These are phyloP conservation scores for Paragorgia papillata DNA, from an alignment of 92 coral and sea anemone species.

Conservation along the genomic window DNA sequence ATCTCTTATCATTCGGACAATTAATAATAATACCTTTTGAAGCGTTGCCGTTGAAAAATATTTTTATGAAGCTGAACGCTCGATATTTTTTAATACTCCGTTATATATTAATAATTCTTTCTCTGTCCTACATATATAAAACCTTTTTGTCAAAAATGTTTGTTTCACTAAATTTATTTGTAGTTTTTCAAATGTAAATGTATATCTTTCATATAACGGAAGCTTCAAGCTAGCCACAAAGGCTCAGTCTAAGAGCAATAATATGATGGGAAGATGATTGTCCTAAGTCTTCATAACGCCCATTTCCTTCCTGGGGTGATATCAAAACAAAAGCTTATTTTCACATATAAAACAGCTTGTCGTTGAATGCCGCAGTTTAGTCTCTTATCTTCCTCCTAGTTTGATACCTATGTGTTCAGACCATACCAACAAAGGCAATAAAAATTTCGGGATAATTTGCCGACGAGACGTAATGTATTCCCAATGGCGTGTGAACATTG, in stretches of 20 bases:
- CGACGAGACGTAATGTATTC: slow-evolving; percentile 33
- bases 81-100: too few relatives aligned
- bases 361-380: slow-evolving; percentile 9
- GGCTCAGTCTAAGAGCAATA: slow-evolving; percentile 12
- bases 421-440: slow-evolving; percentile 33
- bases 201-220: neutral
- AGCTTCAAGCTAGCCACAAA: neutral
- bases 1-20: too few relatives aligned
- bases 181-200: neutral
- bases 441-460: slow-evolving; percentile 23
- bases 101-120: too few relatives aligned
- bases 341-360: slow-evolving; percentile 42
- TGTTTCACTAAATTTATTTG: neutral
- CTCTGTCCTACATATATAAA: too few relatives aligned
- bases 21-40: too few relatives aligned
- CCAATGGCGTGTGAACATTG: slow-evolving; percentile 15
- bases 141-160: too few relatives aligned
- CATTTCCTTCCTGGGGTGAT: slow-evolving; percentile 35
- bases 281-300: slow-evolving; percentile 29
- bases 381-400: slow-evolving; percentile 29
- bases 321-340: slow-evolving; percentile 35
- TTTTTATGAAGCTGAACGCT: too few relatives aligned
- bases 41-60: too few relatives aligned
- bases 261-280: slow-evolving; percentile 33
- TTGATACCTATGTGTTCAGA: slow-evolving; percentile 29